These are phyloP conservation scores for Sinohyriopsis cumingii DNA, from an alignment of 2,888 invertebrate genomes.

Conservation along the genomic window DNA sequence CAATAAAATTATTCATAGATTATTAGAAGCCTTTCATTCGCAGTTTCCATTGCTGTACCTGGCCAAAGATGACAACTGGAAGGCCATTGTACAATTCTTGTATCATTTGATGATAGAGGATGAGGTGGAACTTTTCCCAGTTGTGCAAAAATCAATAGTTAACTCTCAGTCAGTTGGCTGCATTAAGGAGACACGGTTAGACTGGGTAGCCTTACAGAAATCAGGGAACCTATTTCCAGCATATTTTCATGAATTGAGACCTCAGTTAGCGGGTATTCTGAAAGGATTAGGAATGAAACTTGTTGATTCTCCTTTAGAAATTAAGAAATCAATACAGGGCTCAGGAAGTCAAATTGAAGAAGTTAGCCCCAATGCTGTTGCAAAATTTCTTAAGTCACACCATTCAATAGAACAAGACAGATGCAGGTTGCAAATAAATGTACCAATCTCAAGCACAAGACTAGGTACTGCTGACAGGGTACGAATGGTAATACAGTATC, in stretches of 20 bases:
- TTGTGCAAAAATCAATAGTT: too few species aligned
- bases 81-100: constrained; percentile 4
- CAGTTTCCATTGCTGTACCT: constrained; percentile 9
- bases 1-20: neutral
- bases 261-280: neutral
- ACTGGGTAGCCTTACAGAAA: too few species aligned
- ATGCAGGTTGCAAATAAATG: neutral
- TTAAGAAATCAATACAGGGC: constrained; percentile 8
- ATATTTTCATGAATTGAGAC: too few species aligned
- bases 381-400: constrained; percentile 14
- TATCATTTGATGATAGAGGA: neutral
- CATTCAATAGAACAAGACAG: neutral
- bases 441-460: constrained; percentile 3
- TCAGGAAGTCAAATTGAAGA: neutral
- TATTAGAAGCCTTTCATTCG: constrained; percentile 3
- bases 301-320: constrained; percentile 9
- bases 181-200: too few species aligned
- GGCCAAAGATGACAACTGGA: constrained; percentile 10
- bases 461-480: constrained; percentile 8
- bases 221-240: too few species aligned
- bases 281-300: constrained; percentile 15
- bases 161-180: too few species aligned
- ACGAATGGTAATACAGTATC: constrained; percentile 29
- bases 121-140: neutral
- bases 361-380: constrained; percentile 7